Evolutionary conservation across 1,140 invertebrate genomes (phyloP).

Genomic region (Lepeophtheirus salmonis): DNA sequence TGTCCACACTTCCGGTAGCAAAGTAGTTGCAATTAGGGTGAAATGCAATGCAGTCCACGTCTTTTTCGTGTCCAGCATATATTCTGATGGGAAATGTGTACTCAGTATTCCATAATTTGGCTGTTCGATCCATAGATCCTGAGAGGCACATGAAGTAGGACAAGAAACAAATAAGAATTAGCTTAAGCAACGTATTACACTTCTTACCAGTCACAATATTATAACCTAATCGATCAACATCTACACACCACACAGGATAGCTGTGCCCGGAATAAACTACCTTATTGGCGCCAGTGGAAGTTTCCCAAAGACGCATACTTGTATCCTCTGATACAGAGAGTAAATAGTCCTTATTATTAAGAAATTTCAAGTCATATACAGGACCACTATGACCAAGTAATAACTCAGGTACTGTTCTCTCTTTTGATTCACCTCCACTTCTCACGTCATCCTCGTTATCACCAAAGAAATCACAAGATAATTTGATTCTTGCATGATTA

Average conservation of each 20-base stretch:
- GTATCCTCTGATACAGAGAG: neutral
- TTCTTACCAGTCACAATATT: slow-evolving; percentile 11
- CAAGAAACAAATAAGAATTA: neutral
- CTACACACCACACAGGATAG: slow-evolving; percentile 20
- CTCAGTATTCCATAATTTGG: slow-evolving; percentile 63
- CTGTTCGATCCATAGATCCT: slow-evolving; percentile 61
- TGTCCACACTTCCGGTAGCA: slow-evolving; percentile 54
- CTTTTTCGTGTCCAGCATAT: slow-evolving; percentile 58
- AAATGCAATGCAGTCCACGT: slow-evolving; percentile 56
- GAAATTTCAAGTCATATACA: no score
- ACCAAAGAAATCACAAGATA: no score
- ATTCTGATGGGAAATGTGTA: slow-evolving; percentile 53
- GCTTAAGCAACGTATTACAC: neutral
- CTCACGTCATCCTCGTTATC: no score
- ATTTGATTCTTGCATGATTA: no score
- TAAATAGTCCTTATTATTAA: neutral
- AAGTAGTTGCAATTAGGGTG: slow-evolving; percentile 61
- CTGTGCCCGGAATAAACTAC: neutral
- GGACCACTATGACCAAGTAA: no score
- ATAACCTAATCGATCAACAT: slow-evolving; percentile 8
- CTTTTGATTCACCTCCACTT: no score
- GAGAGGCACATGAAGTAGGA: slow-evolving; percentile 29
- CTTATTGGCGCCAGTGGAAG: neutral
- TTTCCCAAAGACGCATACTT: neutral
- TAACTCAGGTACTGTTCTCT: no score